phyloP scores from a whole-genome alignment of 2,113 vertebrate species.

The Mustela lutreola region DNA sequence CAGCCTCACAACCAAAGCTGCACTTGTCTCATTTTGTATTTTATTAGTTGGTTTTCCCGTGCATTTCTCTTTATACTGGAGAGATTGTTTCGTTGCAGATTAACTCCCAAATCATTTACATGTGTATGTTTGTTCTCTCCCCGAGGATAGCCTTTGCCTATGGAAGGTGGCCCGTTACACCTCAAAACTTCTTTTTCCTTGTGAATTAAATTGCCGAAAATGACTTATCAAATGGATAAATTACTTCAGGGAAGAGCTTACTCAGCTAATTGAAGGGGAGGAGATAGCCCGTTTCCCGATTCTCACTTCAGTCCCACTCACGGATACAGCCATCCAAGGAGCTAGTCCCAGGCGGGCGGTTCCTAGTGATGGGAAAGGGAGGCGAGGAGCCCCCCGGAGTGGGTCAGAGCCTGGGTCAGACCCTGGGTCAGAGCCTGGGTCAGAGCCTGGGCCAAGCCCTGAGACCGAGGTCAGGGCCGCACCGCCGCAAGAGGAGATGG shows the following conservation, averaged over 20 bases:
- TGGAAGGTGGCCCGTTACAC: neutral
- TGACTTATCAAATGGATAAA: neutral
- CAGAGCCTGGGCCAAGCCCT: neutral
- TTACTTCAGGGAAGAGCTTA: neutral
- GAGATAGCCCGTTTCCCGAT: neutral
- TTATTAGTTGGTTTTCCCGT: neutral
- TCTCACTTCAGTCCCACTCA: neutral
- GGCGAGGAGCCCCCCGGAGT: neutral
- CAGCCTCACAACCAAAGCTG: neutral
- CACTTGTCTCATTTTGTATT: neutral
- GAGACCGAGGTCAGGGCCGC: neutral
- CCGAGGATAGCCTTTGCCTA: neutral
- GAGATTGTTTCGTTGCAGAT: neutral
- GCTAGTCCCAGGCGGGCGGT: fast-evolving
- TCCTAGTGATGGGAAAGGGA: neutral
- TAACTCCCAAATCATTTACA: neutral
- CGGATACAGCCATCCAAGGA: neutral
- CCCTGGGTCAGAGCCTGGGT: neutral
- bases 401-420: neutral
- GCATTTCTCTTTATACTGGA: neutral
- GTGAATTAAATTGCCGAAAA: neutral
- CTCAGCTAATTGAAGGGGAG: neutral
- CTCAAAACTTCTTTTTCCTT: neutral
- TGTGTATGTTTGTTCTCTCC: neutral
- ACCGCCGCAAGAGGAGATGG: neutral